These are phyloP conservation scores for Scaptodrosophila latifasciaeformis DNA, from an alignment of 2,888 invertebrate genomes.

Conservation along the genomic window DNA sequence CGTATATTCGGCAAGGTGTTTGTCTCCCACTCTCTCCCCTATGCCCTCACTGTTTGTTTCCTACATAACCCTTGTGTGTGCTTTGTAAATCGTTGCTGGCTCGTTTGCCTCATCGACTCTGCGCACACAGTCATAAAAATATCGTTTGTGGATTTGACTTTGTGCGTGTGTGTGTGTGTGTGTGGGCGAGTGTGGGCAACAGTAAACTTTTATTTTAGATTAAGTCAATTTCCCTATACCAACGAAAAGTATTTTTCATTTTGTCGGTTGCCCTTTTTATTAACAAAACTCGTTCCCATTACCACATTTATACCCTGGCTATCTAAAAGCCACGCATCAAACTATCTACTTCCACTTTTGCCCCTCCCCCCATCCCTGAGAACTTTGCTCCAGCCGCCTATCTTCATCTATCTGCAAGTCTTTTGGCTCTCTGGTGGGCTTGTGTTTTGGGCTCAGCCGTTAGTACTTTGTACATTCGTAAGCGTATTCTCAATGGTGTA, in stretches of 20 bases:
- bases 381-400: neutral
- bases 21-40: neutral
- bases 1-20: slow-evolving; percentile 5
- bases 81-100: slow-evolving; percentile 34
- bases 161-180: slow-evolving; percentile 12
- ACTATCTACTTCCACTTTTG: too few species aligned
- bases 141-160: slow-evolving; percentile 39
- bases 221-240: slow-evolving; percentile 60
- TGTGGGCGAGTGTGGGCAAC: slow-evolving; percentile 27
- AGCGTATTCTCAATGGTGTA: slow-evolving; percentile 55
- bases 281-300: slow-evolving; percentile 36
- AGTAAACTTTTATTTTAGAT: slow-evolving; percentile 67
- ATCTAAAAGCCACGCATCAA: slow-evolving; percentile 39
- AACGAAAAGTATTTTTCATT: slow-evolving; percentile 57
- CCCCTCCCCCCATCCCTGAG: too few species aligned
- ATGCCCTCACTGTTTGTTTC: neutral
- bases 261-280: slow-evolving; percentile 57
- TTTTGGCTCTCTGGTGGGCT: too few species aligned
- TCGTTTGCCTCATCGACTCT: slow-evolving; percentile 39
- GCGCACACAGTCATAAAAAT: slow-evolving; percentile 40
- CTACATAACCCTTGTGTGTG: slow-evolving; percentile 1
- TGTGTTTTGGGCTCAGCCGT: too few species aligned
- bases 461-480: too few species aligned
- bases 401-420: slow-evolving; percentile 7
- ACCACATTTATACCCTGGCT: slow-evolving; percentile 27